These are phyloP conservation scores for Acanthisitta chloris DNA, from an alignment of 2,113 vertebrate species.

Conservation along the genomic window DNA sequence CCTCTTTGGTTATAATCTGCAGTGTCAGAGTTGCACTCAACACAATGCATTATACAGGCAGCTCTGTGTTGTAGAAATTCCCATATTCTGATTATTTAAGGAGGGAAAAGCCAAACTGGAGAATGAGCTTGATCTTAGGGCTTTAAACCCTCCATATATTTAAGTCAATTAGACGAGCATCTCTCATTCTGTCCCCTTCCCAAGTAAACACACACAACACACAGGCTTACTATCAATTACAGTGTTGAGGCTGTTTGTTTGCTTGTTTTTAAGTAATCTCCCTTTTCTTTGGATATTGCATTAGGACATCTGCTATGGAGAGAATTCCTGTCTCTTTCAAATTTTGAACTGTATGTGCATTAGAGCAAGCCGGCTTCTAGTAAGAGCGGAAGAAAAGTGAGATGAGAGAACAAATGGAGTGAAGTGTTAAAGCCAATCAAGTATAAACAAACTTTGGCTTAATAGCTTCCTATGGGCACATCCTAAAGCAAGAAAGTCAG, in stretches of 20 bases:
- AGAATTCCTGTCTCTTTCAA: background rate
- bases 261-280: background rate
- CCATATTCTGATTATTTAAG: background rate
- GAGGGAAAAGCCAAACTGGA: background rate
- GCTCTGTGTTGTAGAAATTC: background rate
- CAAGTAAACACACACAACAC: background rate
- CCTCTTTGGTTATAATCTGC: background rate
- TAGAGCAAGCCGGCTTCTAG: background rate
- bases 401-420: constrained; percentile 10
- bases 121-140: background rate
- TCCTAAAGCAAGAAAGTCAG: background rate
- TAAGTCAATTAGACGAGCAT: background rate
- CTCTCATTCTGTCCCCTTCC: background rate
- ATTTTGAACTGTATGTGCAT: background rate
- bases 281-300: background rate
- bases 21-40: background rate
- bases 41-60: background rate
- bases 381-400: background rate
- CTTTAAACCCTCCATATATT: background rate
- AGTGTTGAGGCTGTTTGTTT: background rate
- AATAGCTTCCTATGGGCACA: background rate
- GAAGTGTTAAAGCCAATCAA: constrained; percentile 23
- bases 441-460: constrained; percentile 34
- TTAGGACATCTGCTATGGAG: background rate
- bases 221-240: background rate